Base-by-base conservation (phyloP, 2,888 invertebrate species). In the Xestoiulus laeticollis region DNA sequence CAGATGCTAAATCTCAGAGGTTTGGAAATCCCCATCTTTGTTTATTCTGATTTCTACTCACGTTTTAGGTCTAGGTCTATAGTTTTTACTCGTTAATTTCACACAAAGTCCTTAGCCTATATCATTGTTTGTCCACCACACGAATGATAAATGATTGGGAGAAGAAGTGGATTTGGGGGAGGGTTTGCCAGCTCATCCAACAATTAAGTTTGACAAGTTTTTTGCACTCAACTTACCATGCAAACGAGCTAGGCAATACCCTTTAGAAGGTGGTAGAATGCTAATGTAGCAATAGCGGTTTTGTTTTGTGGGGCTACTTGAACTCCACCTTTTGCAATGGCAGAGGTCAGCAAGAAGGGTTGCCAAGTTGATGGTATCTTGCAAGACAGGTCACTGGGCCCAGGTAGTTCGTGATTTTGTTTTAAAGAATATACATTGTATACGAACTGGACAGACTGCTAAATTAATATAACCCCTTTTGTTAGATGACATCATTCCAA, bases 71-170 rank as follows among this genome's bases (percentile, higher is more conserved):
- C 78, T 78, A 78, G 68, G 78, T 78, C 78, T 30, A 14, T 30
- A 30, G n/a, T 78, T 78, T 78, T 30, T 78, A 30, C 78, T 78
- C 26, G 26, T 78, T 78, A 78, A 30, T 78, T 78, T 78, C 78
- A 78, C 48, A 48, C 78, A 30, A 78, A 78, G 78, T 78, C 78
- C 78, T 78, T 78, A 78, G 78, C 78, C 78, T 78, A 78, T 22
- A 78, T 78, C 30, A 78, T 22, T 22, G 78, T 12, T 78, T 78
- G 26, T 30, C 26, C 26, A n/a, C 59, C 1, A 19, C n/a, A 19
- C 3, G 30, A 30, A 22, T 78, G 78, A 78, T 78, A 78, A 78
- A 78, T 78, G 78, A 22, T 14, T 78, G 30, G 78, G 78, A 78
- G 78, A 26, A 78, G 26, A 26, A 78, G 26, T 30, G 78, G 78